Evolutionary conservation across 2,797 vertebrate species (phyloP), one percentile per base, ranked within the genome.

Genomic region (Siniperca obscura): DNA sequence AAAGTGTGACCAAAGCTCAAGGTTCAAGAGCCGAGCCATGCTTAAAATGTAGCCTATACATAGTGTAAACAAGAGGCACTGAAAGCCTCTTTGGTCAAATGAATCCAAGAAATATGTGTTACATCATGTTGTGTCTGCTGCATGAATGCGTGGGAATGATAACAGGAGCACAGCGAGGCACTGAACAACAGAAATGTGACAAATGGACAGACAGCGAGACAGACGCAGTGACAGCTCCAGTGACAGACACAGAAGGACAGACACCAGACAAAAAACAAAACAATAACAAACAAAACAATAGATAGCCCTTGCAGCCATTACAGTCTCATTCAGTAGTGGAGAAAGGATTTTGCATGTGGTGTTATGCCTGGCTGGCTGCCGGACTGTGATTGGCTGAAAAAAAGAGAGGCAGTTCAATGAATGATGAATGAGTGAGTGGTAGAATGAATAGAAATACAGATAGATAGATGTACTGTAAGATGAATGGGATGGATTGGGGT

Each of bases 121-220:
- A 83, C 79, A 87, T 89, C 78, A 87, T 88, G 83, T 87, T 87
- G 88, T 86, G 76, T 87, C 80, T 87, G 87, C 81, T 64, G 68
- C 50, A 64, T 48, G 65, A 71, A 69, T 73, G 84, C 50, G 69
- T 79, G 73, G 78, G 84, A 69, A 88, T 27, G 67, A 69, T 16
- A 80, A 79, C 50, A 16, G 55, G 70, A 75, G 60, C 61, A 86
- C 52, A 83, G 4, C 70, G 34, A 67, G 27, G 4, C 30, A 44
- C 10, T 6, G 25, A 78, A 61, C 12, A 34, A 68, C 56, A 77
- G 55, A 73, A 72, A 80, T 42, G 17, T 40, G 38, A 70, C 55
- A 83, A 76, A 61, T 3, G 36, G 48, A 70, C 55, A 73, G 74
- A 77, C 61, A 82, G n/a, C 2, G 14, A 68, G 22, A 78, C 44